A percentile compares a stretch with the other conserved stretches of the same genome.
Evolutionary conservation across 2,888 invertebrate species (phyloP).

Genomic region (Yponomeuta evonymella): DNA sequence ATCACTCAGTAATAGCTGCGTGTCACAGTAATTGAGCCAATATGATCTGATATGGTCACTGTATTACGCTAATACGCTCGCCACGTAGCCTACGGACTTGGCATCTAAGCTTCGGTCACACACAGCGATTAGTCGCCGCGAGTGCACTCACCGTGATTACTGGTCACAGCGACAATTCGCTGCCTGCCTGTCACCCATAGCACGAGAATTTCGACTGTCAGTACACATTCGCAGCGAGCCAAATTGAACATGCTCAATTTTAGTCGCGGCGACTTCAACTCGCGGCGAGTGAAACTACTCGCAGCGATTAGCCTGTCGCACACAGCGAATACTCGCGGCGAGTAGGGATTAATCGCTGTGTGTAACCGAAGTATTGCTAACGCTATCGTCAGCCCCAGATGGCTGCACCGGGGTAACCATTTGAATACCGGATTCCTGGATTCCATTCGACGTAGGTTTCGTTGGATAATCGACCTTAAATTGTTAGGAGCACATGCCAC

Average conservation of each 20-base stretch:
- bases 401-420: not conserved
- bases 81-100: not conserved
- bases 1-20: slow-evolving; percentile 51
- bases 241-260: no score
- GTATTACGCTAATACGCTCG: slow-evolving; percentile 43
- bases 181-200: no score
- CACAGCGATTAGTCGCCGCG: no score
- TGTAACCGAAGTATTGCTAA: not conserved
- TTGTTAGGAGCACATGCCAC: not conserved
- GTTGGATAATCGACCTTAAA: not conserved
- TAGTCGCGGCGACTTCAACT: no score
- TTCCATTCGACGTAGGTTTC: not conserved
- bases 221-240: no score
- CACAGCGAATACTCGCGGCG: no score
- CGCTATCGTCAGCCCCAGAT: slow-evolving; percentile 7
- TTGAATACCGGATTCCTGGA: not conserved
- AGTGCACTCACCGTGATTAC: no score
- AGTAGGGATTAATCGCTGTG: no score
- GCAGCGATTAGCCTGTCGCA: no score
- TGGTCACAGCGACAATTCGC: no score
- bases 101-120: not conserved
- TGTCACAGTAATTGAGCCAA: slow-evolving; percentile 52
- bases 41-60: slow-evolving; percentile 45
- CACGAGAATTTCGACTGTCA: no score
- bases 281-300: no score